Evolutionary conservation across 2,797 vertebrate species (phyloP), one percentile per base, ranked within the genome.

Genomic region (Siniperca scherzeri): DNA sequence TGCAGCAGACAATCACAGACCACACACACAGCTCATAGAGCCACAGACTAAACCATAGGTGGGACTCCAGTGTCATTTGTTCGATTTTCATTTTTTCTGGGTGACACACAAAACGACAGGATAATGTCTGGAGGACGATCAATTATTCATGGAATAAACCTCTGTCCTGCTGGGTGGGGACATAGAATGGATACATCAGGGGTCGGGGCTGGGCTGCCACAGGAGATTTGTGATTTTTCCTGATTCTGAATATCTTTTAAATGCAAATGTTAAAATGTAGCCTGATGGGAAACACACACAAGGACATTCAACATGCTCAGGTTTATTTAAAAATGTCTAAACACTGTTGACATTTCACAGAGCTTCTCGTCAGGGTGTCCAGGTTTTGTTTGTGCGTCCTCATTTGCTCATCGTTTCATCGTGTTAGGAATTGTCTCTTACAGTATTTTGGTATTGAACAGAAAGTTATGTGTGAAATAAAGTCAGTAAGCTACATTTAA

Each of bases 121-220:
- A 27, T 27, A 62, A 76, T 33, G 62, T 70, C 42, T 56, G 48
- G 59, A 82, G 44, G 60, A 27, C n/a, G 1, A 82, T 85, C 71
- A 71, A 71, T 82, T 75, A 71, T 68, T 62, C 75, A 67, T 74
- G 53, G 53, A 33, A 40, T 48, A 60, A 78, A 74, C 64, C 62
- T 65, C 21, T 8, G 17, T 64, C 64, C 57, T 60, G 25, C 59
- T 44, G 74, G 25, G 30, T 22, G 56, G 21, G 42, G 69, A 46
- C 22, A 53, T 16, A 1, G 17, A 44, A 44, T 2, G 13, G 50
- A 64, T 33, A 19, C 61, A 42, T 67, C 27, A 5, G 40, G n/a
- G 60, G n/a, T 71, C 7, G 19, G 22, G 5, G 44, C 21, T 11
- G 13, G 5, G 27, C 61, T 12, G 62, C 69, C 56, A 6, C 30